Base-by-base conservation (phyloP, 2,113 vertebrate genomes). In the Mohoua ochrocephala region DNA sequence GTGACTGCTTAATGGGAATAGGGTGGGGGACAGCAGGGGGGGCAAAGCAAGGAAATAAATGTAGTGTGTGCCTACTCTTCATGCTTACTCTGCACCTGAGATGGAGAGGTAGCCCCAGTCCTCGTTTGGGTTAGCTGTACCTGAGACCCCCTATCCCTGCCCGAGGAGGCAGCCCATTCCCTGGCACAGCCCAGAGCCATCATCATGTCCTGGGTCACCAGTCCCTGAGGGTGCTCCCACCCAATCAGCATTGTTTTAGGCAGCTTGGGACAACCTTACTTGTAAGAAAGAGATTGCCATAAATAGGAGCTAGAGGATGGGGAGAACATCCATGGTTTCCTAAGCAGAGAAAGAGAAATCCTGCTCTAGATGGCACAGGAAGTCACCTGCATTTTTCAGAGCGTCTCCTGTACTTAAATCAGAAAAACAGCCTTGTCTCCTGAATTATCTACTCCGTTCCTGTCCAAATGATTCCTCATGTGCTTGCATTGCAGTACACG, bases 61-160 rank as follows among this genome's bases (percentile, higher is more conserved):
- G 52, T 37, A 23, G 18, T 52, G 5, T 6, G 13, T n/a, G 63
- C 0, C 3, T 5, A 9, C 41, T 5, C 0, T 70, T 44, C 2
- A 0, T 67, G 67, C n/a, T 90, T 45, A 21, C 47, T 42, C 39
- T 84, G 65, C 49, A 63, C 56, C 63, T 94, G 83, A 92, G 86
- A 15, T 18, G 52, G 52, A 74, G 45, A 44, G 11, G 42, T 16
- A 31, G 21, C 35, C 44, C 23, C 24, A 42, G 3, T 28, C 10
- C 10, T 4, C 0, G 4, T n/a, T 39, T 37, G n/a, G n/a, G 30
- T 67, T 52, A 2, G 6, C 44, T 41, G 20, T 15, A 26, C 28
- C 61, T 45, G 35, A 27, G 27, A 61, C 19, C n/a, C 39, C 23
- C 39, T 26, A 14, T 9, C 0, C 1, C 30, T 45, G 19, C 52